Conservation (phyloP, 2,797 vertebrate genomes). For the Decapterus maruadsi region DNA sequence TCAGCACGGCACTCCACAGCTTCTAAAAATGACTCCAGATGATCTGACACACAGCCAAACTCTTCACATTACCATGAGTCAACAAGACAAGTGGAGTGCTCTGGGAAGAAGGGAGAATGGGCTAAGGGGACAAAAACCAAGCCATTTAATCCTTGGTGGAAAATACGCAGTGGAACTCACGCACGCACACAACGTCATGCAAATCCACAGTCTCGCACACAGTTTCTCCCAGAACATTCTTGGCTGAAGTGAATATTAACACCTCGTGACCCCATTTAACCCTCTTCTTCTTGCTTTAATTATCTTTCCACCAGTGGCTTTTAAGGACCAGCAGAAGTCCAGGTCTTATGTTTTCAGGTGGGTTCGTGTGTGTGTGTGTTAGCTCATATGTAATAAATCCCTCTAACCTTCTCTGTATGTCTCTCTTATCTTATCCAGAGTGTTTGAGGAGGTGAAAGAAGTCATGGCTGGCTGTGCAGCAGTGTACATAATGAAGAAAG, state of each 20-base stretch:
- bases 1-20: constrained; percentile 51
- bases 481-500: constrained; percentile 60
- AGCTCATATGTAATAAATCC: not conserved
- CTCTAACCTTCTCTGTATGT: constrained; percentile 29
- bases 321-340: constrained; percentile 62
- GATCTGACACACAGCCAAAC: constrained; percentile 67
- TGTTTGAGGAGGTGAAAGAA: constrained; percentile 52
- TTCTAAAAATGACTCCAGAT: constrained; percentile 81
- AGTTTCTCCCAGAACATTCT: constrained; percentile 22
- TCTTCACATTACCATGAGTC: constrained; percentile 83
- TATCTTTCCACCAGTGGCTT: constrained; percentile 54
- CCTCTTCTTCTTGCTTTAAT: constrained; percentile 20
- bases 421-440: constrained; percentile 51
- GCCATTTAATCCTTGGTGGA: constrained; percentile 45
- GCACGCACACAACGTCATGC: not conserved
- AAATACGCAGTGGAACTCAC: constrained; percentile 3
- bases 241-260: constrained; percentile 30
- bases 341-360: constrained; percentile 64
- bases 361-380: constrained; percentile 9
- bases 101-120: constrained; percentile 48
- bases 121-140: constrained; percentile 59
- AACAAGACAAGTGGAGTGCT: constrained; percentile 46
- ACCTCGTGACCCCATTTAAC: constrained; percentile 35
- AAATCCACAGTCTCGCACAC: not conserved
- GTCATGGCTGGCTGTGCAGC: constrained; percentile 32